Evolutionary conservation across 1,140 invertebrate genomes (phyloP), one percentile per base, ranked within the genome.

Genomic region (Lysiphlebus fabarum): DNA sequence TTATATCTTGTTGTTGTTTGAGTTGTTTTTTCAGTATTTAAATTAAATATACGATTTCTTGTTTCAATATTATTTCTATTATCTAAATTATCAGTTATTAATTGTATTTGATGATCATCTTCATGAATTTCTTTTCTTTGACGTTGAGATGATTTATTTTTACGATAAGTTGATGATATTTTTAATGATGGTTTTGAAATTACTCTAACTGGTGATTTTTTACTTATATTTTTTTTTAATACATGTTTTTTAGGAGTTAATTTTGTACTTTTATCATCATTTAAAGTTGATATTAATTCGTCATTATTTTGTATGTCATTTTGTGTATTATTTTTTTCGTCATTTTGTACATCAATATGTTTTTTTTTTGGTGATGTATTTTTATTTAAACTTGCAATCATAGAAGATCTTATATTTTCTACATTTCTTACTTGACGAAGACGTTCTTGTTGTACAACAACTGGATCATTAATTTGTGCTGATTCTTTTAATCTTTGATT

Each of bases 341-440:
- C 17, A 26, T 26, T 26, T 26, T 26, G 17, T 26, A 26, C 17
- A 26, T 26, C 17, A 26, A 4, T 26, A 6, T 1, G 38, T 51
- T 51, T 51, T 11, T 10, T 7, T 10, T 36, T 49, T 7, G 7
- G 8, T 1, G 49, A 36, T 5, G 49, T 38, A 6, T 36, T 53
- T 55, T 51, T 62, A 42, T 37, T 38, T 4, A 49, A 53, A 43
- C 37, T 62, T 56, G 49, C 65, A 17, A 82, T 63, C 70, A 81
- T 69, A 7, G 71, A 65, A 11, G 82, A 73, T 55, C 81, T 69
- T 6, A 70, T 56, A 68, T 83, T 78, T 70, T 84, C 82, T 4
- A 78, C 61, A 53, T 81, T 74, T 56, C 81, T 69, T 38, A 74
- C 76, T 59, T 78, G 67, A 50, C 70, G 71, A 55, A 77, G 67